Base-by-base conservation (phyloP, 1,140 invertebrate species). In the Drosophila nikananu region DNA sequence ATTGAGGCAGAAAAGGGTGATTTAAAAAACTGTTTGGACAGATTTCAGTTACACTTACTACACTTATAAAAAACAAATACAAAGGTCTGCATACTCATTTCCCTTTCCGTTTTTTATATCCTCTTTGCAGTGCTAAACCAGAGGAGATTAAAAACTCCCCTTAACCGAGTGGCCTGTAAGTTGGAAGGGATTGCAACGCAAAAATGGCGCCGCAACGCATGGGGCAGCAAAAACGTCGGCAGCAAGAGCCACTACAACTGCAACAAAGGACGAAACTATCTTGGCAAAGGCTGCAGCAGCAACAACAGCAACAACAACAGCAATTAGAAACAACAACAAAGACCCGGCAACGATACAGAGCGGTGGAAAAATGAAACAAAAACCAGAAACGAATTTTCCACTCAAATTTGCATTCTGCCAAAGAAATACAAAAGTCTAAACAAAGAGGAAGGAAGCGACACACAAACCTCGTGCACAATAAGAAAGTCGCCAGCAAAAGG, bases 361-460 rank as follows among this genome's bases (percentile, higher is more conserved):
- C 59, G 62, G 58, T 87, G 54, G 35, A 52, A 78, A 83, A 87
- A 83, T 83, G 80, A 87, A 83, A 68, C 67, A 67, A 65, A 83
- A 83, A 67, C 66, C 55, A 68, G 51, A 87, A 83, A 77, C 72
- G 75, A 67, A 76, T 76, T 76, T 76, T 76, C 71, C 73, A 65
- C 70, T 65, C 37, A 75, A 76, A 76, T 64, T 62, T 80, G 78
- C 62, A 77, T 65, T 84, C 52, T 42, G 68, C 46, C 78, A 77
- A 65, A 65, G 61, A 75, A 65, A 60, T 72, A 72, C 62, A 72
- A 75, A 55, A 61, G 78, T 84, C 77, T 81, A 71, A 78, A 72
- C 65, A 63, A 58, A 59, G 65, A 61, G 37, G 76, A 71, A 77
- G 57, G 59, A 68, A 77, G 46, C 67, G 21, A 55, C 63, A 71